Percentiles rank a stretch among this genome's conserved stretches.
These are phyloP conservation scores for Chiridota heheva DNA, from an alignment of 35 echinoderm and acorn worm genomes.

Conservation along the genomic window DNA sequence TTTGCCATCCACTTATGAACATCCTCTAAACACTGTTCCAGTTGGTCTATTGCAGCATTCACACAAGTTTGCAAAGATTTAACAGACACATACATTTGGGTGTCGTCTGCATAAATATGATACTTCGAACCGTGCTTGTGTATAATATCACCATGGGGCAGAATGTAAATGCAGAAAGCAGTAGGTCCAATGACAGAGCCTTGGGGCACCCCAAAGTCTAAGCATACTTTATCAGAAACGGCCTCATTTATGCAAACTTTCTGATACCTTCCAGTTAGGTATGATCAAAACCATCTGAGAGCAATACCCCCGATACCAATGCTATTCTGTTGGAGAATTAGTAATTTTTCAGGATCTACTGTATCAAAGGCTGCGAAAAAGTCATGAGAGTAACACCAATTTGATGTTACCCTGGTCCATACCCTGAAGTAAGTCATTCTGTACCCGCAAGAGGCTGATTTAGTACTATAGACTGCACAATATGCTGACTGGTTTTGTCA, in stretches of 20 bases:
- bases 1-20: too few species aligned
- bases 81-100: too few species aligned
- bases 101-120: too few species aligned
- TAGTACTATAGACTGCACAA: constrained; percentile 33
- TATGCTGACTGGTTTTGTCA: constrained; percentile 29
- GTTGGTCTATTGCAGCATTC: too few species aligned
- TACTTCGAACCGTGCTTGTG: too few species aligned
- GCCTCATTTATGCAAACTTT: constrained; percentile 6
- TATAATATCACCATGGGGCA: background rate
- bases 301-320: constrained; percentile 46
- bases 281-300: constrained; percentile 54
- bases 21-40: too few species aligned
- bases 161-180: background rate
- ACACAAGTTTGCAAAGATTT: too few species aligned
- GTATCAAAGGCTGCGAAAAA: constrained; percentile 70
- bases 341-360: constrained; percentile 38
- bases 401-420: constrained; percentile 18
- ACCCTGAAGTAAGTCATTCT: constrained; percentile 46
- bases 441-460: constrained; percentile 41
- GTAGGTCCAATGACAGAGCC: constrained; percentile 60
- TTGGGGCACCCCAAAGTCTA: constrained; percentile 62
- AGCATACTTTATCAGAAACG: background rate
- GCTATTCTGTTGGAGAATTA: constrained; percentile 27
- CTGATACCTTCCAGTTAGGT: constrained; percentile 37
- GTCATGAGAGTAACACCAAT: constrained; percentile 45